Conservation (phyloP, 1,140 invertebrate genomes). For the Magallana gigas region DNA sequence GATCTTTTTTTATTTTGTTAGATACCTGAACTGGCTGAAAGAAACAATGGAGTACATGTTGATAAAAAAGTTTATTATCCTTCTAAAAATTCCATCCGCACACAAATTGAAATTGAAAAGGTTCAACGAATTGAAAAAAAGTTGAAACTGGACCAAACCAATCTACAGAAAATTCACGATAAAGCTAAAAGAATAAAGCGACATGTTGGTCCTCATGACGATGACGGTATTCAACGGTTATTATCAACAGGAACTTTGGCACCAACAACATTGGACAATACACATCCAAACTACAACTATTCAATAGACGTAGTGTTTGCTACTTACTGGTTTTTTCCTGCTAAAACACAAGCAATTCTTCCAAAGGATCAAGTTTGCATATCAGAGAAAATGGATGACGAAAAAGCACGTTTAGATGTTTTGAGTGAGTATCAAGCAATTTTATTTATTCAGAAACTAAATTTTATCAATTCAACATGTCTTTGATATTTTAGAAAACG, state of each 20-base stretch:
- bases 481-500: no score
- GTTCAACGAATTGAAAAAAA: no score
- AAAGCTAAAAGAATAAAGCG: conserved; percentile 62
- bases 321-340: conserved; percentile 82
- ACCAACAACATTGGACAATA: conserved; percentile 72
- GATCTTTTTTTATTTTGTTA: no score
- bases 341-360: conserved; percentile 78
- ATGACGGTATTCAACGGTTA: conserved; percentile 78
- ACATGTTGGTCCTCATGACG: conserved; percentile 81
- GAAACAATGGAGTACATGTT: no score
- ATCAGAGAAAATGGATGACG: conserved; percentile 76
- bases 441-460: not conserved
- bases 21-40: no score
- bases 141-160: no score
- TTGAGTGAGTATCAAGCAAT: conserved; percentile 69
- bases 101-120: no score
- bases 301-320: conserved; percentile 81
- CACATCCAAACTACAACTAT: conserved; percentile 72
- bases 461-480: no score
- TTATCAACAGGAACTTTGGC: conserved; percentile 80
- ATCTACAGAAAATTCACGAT: no score
- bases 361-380: conserved; percentile 80
- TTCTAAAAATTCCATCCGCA: no score
- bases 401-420: conserved; percentile 77
- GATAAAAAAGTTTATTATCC: no score